Evolutionary conservation across 1,140 invertebrate genomes (phyloP).

Genomic region (Protaetia brevitarsis): DNA sequence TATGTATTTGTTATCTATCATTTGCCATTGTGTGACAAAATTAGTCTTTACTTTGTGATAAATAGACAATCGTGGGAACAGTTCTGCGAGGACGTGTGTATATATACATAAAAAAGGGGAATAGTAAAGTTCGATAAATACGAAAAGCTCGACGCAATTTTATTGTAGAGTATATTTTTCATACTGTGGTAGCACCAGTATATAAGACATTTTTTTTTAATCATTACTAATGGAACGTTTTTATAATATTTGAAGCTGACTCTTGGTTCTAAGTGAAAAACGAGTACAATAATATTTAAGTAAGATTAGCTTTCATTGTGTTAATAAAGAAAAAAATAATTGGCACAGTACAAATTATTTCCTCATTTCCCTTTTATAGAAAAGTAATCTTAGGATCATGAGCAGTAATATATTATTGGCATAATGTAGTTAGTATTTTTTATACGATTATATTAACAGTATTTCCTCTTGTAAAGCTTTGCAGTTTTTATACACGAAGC

Average conservation of each 20-base stretch:
- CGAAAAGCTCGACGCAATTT: background rate
- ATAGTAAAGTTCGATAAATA: background rate
- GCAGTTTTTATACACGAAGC: conserved; percentile 16
- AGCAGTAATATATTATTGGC: conserved; percentile 13
- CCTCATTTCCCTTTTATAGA: background rate
- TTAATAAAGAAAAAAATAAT: background rate
- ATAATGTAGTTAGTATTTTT: conserved; percentile 21
- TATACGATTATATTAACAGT: conserved; percentile 20
- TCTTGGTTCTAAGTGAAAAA: conserved; percentile 6
- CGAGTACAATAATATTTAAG: background rate
- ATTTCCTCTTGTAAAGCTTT: conserved; percentile 19
- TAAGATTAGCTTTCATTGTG: background rate
- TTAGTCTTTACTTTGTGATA: conserved; percentile 8
- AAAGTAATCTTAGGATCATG: background rate
- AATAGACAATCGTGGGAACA: conserved; percentile 12
- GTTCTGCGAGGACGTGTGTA: background rate
- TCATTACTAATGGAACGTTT: conserved; percentile 5
- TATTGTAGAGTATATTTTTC: conserved; percentile 1
- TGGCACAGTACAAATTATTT: conserved; percentile 11
- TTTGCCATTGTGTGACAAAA: background rate
- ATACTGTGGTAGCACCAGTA: conserved; percentile 7
- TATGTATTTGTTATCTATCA: background rate
- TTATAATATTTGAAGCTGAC: conserved; percentile 4
- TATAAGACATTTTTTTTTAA: conserved; percentile 9
- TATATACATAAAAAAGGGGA: background rate